Evolutionary conservation across 2,888 invertebrate species (phyloP), one percentile per base, ranked within the genome.

Genomic region (Noctua fimbriata): DNA sequence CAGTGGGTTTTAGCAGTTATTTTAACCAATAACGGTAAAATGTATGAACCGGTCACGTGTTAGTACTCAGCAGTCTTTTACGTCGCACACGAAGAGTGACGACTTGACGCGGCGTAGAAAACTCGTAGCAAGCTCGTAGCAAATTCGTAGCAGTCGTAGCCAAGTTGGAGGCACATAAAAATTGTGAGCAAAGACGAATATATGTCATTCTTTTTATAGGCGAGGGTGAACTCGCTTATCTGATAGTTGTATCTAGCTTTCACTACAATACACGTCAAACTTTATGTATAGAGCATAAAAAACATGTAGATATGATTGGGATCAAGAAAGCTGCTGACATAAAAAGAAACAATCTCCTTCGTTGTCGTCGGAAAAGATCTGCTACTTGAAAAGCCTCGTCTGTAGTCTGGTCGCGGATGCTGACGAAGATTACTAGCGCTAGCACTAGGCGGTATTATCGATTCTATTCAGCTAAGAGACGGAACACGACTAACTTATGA

Each of bases 331-430:
- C 66, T 85, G 44, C 71, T 60, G 73, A 81, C 66, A 72, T 81
- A 85, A 81, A 79, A 81, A 81, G 72, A 81, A 85, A 81, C 81
- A 85, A 85, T 81, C 66, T 85, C 60, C 44, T 81, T 52, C 52
- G 36, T 85, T 47, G 65, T 81, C 66, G 67, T 72, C 60, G 58
- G 49, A 72, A 81, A 63, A 85, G 44, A 55, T 81, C 47, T 74
- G 76, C 65, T 82, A 86, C 82, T 86, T 86, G 75, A 70, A 86
- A 86, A 86, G 86, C 76, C 69, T 86, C 83, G 83, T 70, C 44
- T 69, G 65, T 86, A 86, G 86, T 86, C 82, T 82, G 69, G 83
- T 60, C 65, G 82, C 58, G 82, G 76, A 70, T 86, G 86, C 86
- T 86, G 83, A 58, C 77, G 63, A 76, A 83, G 66, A 83, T 86